phyloP scores from a whole-genome alignment of 2,113 vertebrate species.

The Melospiza georgiana region DNA sequence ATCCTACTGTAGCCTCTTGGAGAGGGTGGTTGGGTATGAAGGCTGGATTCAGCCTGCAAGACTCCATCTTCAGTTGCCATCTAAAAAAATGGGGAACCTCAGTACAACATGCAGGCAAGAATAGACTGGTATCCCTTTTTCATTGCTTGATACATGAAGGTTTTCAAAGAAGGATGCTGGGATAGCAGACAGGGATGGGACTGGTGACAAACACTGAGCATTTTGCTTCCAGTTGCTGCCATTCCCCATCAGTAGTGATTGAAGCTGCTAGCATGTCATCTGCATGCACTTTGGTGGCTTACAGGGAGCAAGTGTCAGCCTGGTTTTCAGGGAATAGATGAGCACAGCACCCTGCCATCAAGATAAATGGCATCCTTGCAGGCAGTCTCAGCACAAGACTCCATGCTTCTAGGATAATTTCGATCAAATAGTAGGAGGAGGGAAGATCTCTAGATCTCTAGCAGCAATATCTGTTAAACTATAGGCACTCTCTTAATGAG shows the following conservation, averaged over 20 bases:
- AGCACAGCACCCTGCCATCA: constrained; percentile 48
- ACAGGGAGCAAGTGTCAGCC: constrained; percentile 53
- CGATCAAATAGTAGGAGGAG: neutral
- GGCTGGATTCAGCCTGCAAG: neutral
- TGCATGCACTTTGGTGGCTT: constrained; percentile 41
- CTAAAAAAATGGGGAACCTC: neutral
- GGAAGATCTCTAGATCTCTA: constrained; percentile 15
- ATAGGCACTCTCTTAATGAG: neutral
- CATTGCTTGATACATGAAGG: accelerated
- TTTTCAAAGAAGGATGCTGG: neutral
- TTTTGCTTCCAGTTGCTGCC: constrained; percentile 52
- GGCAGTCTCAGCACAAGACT: constrained; percentile 15
- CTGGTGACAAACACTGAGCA: constrained; percentile 27
- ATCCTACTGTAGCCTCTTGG: neutral
- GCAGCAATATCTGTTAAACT: constrained; percentile 12
- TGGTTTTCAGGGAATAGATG: constrained; percentile 57
- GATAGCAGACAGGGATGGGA: neutral
- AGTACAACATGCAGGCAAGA: neutral
- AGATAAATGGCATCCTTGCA: constrained; percentile 50
- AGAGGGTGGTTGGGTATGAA: neutral
- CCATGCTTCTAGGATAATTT: constrained; percentile 6
- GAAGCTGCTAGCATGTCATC: constrained; percentile 38
- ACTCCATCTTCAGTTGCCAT: neutral
- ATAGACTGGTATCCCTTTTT: neutral
- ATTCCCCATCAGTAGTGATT: constrained; percentile 21